Conservation (phyloP, 1,140 invertebrate species). For the Halesus radiatus region DNA sequence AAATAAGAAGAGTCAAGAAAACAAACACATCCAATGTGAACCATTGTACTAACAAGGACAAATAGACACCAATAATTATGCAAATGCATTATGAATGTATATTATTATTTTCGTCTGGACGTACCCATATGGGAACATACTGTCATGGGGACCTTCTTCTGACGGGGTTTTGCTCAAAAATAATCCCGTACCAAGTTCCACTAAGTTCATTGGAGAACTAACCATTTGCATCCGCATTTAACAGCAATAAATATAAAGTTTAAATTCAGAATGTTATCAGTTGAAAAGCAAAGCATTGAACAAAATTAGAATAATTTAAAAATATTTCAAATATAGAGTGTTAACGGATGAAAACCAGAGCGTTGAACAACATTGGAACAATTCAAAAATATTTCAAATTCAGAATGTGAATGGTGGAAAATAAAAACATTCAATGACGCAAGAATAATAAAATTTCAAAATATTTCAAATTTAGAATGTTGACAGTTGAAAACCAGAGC, state of each 20-base stretch:
- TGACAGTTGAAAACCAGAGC: not conserved
- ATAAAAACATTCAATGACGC: not conserved
- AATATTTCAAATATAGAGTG: not conserved
- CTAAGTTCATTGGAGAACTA: constrained; percentile 91
- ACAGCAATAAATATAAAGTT: too few species aligned
- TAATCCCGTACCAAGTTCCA: constrained; percentile 88
- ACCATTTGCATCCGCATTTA: constrained; percentile 15
- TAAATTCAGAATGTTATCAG: too few species aligned
- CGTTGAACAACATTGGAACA: too few species aligned
- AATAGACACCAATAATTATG: constrained; percentile 38
- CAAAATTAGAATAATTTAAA: too few species aligned
- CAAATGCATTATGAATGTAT: constrained; percentile 20
- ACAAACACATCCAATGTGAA: not conserved
- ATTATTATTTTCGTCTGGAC: constrained; percentile 53
- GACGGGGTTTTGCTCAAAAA: constrained; percentile 89
- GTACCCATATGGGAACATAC: constrained; percentile 65
- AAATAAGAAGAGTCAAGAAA: not conserved
- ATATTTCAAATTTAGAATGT: not conserved
- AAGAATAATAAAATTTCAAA: too few species aligned
- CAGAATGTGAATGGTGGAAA: not conserved
- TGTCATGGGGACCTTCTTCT: constrained; percentile 75
- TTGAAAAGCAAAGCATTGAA: too few species aligned
- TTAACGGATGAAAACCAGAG: not conserved
- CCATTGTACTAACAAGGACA: constrained; percentile 20
- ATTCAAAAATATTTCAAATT: not conserved